These are phyloP conservation scores for Mormyrus iriodes DNA, from an alignment of 2,113 vertebrate species.

Conservation along the genomic window DNA sequence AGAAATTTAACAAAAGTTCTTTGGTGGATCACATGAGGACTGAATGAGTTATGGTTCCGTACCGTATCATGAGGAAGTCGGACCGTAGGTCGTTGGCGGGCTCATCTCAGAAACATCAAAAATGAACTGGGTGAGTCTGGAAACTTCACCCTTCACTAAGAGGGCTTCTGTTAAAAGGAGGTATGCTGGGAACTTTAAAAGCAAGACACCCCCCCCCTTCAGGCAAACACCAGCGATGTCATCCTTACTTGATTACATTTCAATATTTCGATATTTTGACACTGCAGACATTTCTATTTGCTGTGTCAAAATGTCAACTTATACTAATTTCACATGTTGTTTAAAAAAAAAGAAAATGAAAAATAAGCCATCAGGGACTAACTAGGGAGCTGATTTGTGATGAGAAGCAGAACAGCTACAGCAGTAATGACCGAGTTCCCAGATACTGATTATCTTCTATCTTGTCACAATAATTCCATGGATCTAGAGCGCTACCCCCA, in stretches of 20 bases:
- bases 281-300: neutral
- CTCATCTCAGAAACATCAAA: neutral
- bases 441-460: slow-evolving; percentile 6
- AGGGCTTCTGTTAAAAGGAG: neutral
- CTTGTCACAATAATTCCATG: slow-evolving; percentile 4
- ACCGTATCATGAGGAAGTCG: neutral
- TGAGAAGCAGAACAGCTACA: neutral
- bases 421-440: neutral
- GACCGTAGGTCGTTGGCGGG: neutral
- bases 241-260: slow-evolving; percentile 4
- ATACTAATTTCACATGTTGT: neutral
- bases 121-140: neutral
- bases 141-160: neutral
- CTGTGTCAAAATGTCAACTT: slow-evolving; percentile 11
- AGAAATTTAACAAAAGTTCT: neutral
- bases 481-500: neutral
- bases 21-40: neutral
- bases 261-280: slow-evolving; percentile 7
- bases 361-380: neutral
- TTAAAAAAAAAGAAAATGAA: neutral
- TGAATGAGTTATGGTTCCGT: neutral
- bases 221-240: neutral
- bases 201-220: neutral
- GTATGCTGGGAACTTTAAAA: neutral
- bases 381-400: slow-evolving; percentile 3